Percentiles rank a stretch among this genome's conserved stretches.
phyloP scores from a whole-genome alignment of 2,797 vertebrate species.

The Epinephelus awoara region DNA sequence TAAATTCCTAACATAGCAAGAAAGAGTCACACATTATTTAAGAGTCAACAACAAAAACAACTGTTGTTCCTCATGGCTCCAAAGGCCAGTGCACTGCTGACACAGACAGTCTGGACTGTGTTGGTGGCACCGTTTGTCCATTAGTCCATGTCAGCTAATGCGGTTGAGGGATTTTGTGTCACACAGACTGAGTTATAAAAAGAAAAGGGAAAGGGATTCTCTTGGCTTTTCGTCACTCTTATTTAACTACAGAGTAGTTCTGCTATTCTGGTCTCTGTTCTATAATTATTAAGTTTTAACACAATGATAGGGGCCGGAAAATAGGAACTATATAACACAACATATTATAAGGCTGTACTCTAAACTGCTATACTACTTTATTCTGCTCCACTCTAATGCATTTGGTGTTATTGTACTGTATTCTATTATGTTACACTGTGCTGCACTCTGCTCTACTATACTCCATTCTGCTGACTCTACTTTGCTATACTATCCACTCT shows the following conservation, averaged over 20 bases:
- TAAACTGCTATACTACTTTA: neutral
- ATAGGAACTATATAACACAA: neutral
- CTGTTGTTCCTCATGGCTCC: conserved; percentile 31
- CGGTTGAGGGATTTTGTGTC: conserved; percentile 27
- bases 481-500: neutral
- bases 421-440: neutral
- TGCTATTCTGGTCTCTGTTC: neutral
- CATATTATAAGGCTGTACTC: neutral
- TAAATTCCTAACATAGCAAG: neutral
- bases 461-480: neutral
- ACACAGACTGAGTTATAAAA: conserved; percentile 44
- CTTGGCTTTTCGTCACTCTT: conserved; percentile 21
- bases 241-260: neutral
- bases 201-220: conserved; percentile 18
- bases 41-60: conserved; percentile 26
- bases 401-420: neutral
- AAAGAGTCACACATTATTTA: conserved; percentile 13
- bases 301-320: neutral
- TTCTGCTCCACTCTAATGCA: neutral
- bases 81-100: conserved; percentile 35
- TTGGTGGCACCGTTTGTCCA: conserved; percentile 15
- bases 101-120: conserved; percentile 18
- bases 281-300: neutral
- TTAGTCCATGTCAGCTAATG: conserved; percentile 1
- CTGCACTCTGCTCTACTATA: neutral